Conservation (phyloP, 2,888 invertebrate species). For the Caenorhabditis sulstoni region DNA sequence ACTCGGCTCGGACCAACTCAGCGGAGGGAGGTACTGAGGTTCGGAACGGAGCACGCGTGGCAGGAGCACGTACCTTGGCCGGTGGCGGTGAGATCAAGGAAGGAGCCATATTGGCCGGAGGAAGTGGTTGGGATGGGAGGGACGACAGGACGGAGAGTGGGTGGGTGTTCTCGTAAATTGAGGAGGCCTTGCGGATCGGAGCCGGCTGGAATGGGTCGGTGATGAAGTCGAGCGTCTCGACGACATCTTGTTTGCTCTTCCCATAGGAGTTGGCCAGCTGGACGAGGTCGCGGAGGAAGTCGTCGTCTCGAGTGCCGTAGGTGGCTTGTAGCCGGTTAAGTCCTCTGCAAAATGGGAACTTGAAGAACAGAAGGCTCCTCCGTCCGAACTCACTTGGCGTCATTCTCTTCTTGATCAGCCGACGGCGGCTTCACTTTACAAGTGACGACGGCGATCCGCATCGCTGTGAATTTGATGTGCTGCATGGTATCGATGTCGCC, state of each 20-base stretch:
- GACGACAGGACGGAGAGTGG: conserved; percentile 10
- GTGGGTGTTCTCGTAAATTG: conserved; percentile 35
- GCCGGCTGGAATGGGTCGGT: conserved; percentile 41
- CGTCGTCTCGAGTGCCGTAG: conserved; percentile 65
- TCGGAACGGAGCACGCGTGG: background rate
- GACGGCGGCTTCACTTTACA: conserved; percentile 80
- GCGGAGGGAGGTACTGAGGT: background rate
- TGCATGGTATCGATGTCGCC: conserved; percentile 80
- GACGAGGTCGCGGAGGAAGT: conserved; percentile 76
- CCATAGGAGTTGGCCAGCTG: conserved; percentile 76
- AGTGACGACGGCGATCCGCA: conserved; percentile 80
- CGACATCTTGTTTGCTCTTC: conserved; percentile 70
- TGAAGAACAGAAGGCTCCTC: too few species aligned
- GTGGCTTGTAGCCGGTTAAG: conserved; percentile 44
- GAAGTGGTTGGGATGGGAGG: background rate
- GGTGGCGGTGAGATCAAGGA: conserved; percentile 50
- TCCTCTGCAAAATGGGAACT: conserved; percentile 3
- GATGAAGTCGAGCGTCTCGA: conserved; percentile 47
- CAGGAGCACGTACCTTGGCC: conserved; percentile 42
- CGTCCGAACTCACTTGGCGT: conserved; percentile 44
- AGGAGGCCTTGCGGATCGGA: conserved; percentile 51
- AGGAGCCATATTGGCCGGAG: conserved; percentile 19
- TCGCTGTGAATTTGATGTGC: conserved; percentile 78
- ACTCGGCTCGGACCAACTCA: conserved; percentile 42
- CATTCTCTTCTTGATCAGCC: conserved; percentile 58